Percentiles rank a stretch among this genome's conserved stretches.
These are phyloP conservation scores for Characodon lateralis DNA, from an alignment of 2,797 vertebrate species.

Conservation along the genomic window DNA sequence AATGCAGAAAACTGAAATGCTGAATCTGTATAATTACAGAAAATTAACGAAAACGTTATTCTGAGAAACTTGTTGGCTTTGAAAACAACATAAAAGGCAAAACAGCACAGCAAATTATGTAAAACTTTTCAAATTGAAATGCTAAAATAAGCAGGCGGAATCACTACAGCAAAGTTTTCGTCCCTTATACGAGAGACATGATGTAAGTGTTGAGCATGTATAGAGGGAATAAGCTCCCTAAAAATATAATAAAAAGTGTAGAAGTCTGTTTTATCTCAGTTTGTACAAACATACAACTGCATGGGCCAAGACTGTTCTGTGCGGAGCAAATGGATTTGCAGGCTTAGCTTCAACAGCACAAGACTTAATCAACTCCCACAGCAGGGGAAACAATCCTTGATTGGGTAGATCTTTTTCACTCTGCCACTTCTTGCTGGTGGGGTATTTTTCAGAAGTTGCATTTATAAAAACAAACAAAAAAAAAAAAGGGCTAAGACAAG, in stretches of 20 bases:
- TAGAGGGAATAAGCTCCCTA: slow-evolving; percentile 10
- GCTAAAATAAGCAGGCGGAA: neutral
- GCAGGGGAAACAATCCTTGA: slow-evolving; percentile 54
- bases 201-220: slow-evolving; percentile 6
- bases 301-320: slow-evolving; percentile 35
- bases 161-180: neutral
- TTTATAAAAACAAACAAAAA: slow-evolving; percentile 16
- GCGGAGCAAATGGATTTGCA: slow-evolving; percentile 63
- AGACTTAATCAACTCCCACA: slow-evolving; percentile 60
- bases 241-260: slow-evolving; percentile 4
- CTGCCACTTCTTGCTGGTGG: slow-evolving; percentile 36
- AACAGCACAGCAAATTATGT: slow-evolving; percentile 5
- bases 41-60: slow-evolving; percentile 31
- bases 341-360: slow-evolving; percentile 57
- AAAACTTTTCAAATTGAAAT: slow-evolving; percentile 4
- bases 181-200: neutral
- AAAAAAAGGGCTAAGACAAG: slow-evolving; percentile 7
- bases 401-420: slow-evolving; percentile 54
- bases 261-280: slow-evolving; percentile 42
- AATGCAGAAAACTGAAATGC: slow-evolving; percentile 28
- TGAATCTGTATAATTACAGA: slow-evolving; percentile 37
- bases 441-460: slow-evolving; percentile 29
- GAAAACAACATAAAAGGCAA: slow-evolving; percentile 23
- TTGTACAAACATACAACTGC: slow-evolving; percentile 35
- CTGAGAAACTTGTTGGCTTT: slow-evolving; percentile 28